Percentiles rank a stretch among this genome's conserved stretches.
Conservation (phyloP, 1,140 invertebrate species). For the Hyphantria cunea region DNA sequence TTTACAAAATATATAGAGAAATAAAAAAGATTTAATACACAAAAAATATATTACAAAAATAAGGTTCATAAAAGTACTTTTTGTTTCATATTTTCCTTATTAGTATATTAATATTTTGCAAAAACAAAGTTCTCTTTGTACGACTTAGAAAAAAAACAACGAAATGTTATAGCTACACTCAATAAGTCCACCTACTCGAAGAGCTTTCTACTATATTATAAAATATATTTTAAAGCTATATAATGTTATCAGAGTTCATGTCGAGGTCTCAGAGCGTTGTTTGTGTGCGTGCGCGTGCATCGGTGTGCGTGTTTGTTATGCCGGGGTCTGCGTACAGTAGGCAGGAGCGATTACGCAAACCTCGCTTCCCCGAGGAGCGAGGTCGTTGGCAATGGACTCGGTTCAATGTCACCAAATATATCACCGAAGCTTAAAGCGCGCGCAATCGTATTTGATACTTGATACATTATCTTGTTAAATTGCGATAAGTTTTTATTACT, state of each 20-base stretch:
- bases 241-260: conserved; percentile 28
- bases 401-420: conserved; percentile 82
- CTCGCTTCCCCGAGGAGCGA: conserved; percentile 74
- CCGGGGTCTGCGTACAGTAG: conserved; percentile 53
- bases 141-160: no score
- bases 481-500: no score
- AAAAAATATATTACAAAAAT: no score
- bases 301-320: conserved; percentile 39
- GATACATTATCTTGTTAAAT: neutral
- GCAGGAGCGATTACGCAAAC: conserved; percentile 79
- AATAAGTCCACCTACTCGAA: no score
- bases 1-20: no score
- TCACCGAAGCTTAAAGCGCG: conserved; percentile 59
- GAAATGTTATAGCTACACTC: no score
- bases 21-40: no score
- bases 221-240: conserved; percentile 21
- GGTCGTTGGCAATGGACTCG: conserved; percentile 80
- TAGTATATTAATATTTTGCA: no score
- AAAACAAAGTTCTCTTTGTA: no score
- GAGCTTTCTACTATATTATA: neutral
- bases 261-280: conserved; percentile 12
- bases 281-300: conserved; percentile 27
- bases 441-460: conserved; percentile 54
- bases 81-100: no score
- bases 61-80: no score